Evolutionary conservation across 2,888 invertebrate species (phyloP), one percentile per base, ranked within the genome.

Genomic region (Ypsolopha sequella): DNA sequence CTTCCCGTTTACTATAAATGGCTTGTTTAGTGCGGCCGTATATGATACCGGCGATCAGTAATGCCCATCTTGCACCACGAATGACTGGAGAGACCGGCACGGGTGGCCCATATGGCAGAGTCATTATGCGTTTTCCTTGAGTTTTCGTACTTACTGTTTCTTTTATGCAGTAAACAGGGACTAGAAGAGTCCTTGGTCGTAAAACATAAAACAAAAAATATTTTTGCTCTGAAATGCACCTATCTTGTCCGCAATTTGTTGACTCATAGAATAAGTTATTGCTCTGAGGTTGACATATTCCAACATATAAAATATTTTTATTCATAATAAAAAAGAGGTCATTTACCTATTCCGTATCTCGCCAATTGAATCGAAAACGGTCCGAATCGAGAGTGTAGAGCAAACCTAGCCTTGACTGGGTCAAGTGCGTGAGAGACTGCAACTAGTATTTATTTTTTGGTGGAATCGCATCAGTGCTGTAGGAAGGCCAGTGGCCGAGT

Each of bases 401-500:
- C 66, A 69, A 65, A 64, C 64, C 61, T 66, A 65, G 47, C 56
- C 53, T 47, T 63, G 58, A 88, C 81, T 88, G 86, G 80, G 80
- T 82, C 82, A 82, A 81, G 81, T 70, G 70, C 85, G 85, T 78
- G 57, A 54, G 55, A 76, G 86, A 81, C 58, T 62, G 64, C 65
- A 62, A 60, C 55, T 63, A 68, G 64, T 68, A 72, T 73, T 72
- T 70, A 60, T 59, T 74, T 71, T 70, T 68, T 68, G 61, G 62
- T 63, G 60, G 65, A 73, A 68, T 73, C 62, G 63, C 64, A 65
- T 68, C 63, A 57, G 41, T 24, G 48, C 39, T 51, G 41, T 41
- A 62, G 72, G 76, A 80, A 84, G 80, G 80, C 80, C 80, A 79
- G 76, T 87, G 80, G 76, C 86, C 82, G 84, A 85, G 76, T 66